Conservation (phyloP, 2,797 vertebrate species). For the Xiphophorus birchmanni region DNA sequence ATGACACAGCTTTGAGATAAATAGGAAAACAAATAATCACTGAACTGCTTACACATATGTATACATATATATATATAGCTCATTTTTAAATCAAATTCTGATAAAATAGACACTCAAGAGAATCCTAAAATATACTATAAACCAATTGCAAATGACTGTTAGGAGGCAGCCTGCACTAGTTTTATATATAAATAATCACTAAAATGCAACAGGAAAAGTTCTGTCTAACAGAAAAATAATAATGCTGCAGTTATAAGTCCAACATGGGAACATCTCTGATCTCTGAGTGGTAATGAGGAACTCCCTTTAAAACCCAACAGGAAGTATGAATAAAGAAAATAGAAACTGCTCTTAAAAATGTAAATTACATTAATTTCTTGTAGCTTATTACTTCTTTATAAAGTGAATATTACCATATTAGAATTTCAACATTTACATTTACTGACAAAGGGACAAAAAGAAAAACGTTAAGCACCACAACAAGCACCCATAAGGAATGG, state of each 20-base stretch:
- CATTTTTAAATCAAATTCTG: slow-evolving; percentile 13
- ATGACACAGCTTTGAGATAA: slow-evolving; percentile 44
- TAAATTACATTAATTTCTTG: slow-evolving; percentile 6
- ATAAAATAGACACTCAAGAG: background rate
- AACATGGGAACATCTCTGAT: slow-evolving; percentile 14
- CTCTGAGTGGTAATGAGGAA: background rate
- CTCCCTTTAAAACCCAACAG: background rate
- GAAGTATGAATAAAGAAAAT: background rate
- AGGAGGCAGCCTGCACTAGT: background rate
- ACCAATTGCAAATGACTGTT: slow-evolving; percentile 10
- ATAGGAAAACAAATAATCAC: background rate
- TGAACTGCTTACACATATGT: slow-evolving; percentile 1
- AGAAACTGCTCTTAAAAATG: background rate
- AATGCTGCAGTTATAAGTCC: slow-evolving; percentile 20
- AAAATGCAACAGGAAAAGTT: slow-evolving; percentile 14
- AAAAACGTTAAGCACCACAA: background rate
- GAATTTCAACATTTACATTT: slow-evolving; percentile 1
- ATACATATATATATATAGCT: slow-evolving; percentile 8
- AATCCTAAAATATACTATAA: background rate
- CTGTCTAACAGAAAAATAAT: slow-evolving; percentile 21
- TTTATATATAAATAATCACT: slow-evolving; percentile 16
- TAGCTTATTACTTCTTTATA: slow-evolving; percentile 42
- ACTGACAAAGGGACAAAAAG: slow-evolving; percentile 1
- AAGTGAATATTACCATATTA: slow-evolving; percentile 14
- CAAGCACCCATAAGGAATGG: background rate